Evolutionary conservation across 2,797 vertebrate genomes (phyloP), one percentile per base, ranked within the genome.

Genomic region (Anomalospiza imberbis): DNA sequence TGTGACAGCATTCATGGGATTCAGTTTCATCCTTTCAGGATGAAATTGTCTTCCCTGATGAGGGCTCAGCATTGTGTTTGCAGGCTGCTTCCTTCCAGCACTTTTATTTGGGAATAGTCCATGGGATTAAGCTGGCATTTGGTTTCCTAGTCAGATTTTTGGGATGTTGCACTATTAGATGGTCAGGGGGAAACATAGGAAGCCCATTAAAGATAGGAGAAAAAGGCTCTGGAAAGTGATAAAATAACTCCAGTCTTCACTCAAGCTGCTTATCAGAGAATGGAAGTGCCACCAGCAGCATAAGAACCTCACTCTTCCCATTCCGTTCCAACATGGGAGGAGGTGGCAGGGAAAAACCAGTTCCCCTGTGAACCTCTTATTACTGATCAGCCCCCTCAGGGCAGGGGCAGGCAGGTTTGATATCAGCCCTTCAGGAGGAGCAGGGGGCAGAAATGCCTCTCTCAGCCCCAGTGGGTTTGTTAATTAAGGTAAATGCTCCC

Each of bases 1-100:
- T 84, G 53, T 20, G 73, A 78, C 42, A 16, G 36, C 58, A 73
- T 87, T 74, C 28, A 1, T 32, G 53, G 68, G 29, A 54, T 34
- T 54, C 34, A 25, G 8, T 54, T 70, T 31, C 63, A 26, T 25
- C 75, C 71, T 95, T 93, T 85, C 82, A 94, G 91, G 66, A 32
- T 45, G 70, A 62, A 83, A 89, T 71, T 93, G 89, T 93, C 80
- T 94, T 67, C 63, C 82, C 45, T 38, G 87, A 67, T 20, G 34
- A 93, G 77, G 75, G 81, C n/a, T 21, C 21, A 58, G 82, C 34
- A 26, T 57, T 84, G 65, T 51, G 17, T 47, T 40, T 53, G 54
- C 76, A 72, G 54, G 55, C 79, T 92, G 82, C 75, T 86, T 82
- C 84, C 85, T 93, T 85, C 79, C 91, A 93, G 77, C 62, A 48